Base-by-base conservation (phyloP, 1,140 invertebrate species). In the Cepaea nemoralis region DNA sequence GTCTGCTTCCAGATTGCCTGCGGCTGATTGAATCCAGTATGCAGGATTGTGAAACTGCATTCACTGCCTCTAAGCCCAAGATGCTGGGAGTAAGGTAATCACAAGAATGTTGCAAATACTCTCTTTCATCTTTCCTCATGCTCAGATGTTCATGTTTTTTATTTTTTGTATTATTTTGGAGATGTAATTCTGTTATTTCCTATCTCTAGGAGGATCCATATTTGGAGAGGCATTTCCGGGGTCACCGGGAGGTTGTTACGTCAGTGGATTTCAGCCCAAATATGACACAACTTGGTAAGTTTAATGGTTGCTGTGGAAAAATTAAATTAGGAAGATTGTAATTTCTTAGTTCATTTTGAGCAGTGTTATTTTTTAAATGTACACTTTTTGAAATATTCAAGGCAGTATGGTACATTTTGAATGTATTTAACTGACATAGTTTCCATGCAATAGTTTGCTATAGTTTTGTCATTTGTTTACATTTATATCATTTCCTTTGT, bases 151-250 rank as follows among this genome's bases (percentile, higher is more conserved):
- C n/a, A n/a, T 59, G 5, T 12, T 19, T 5, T 59, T 59, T 59
- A n/a, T 22, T 33, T 16, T 33, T 33, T 16, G 31, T 35, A 33
- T 27, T 45, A 27, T 5, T 5, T 1, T 37, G 1, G n/a, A 55
- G 50, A 55, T 55, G 5, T 19, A 55, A 55, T 24, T 55, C 22
- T 74, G 66, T 42, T n/a, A 50, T 81, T 42, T 84, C 84, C 59
- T 71, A 69, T 55, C 86, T 85, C 22, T 83, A 90, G 89, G 89
- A 90, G 84, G 91, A 91, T 84, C 95, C 95, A 3, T 92, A 92
- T 31, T 91, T 97, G 74, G 94, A 95, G 85, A 94, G 94, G 84
- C 94, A 96, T 89, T 95, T 96, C 81, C 94, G 94, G 88, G 96
- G 96, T 0, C 96, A 97, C 86, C 93, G 94, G 78, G 94, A 94